A percentile compares a stretch with the other conserved stretches of the same genome.
These are phyloP conservation scores for Trissonchulus latispiculum DNA, from an alignment of 2,888 invertebrate genomes.

Conservation along the genomic window DNA sequence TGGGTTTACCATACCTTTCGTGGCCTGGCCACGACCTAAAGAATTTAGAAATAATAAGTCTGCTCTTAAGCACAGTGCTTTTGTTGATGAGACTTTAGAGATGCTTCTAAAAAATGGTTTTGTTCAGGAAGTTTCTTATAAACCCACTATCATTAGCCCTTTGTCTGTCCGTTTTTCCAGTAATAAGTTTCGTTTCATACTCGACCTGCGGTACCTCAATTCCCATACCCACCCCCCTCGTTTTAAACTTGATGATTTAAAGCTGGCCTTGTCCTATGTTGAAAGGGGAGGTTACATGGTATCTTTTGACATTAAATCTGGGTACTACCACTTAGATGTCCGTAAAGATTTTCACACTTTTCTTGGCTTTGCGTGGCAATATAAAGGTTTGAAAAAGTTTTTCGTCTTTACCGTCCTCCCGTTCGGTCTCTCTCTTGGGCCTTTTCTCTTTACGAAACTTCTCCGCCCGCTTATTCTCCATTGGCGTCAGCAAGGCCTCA, in stretches of 20 bases:
- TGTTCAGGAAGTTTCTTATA: too few relatives aligned
- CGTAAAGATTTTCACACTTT: neutral
- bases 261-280: neutral
- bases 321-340: neutral
- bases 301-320: neutral
- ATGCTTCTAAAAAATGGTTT: neutral
- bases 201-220: slow-evolving; percentile 2
- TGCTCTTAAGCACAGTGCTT: neutral
- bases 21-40: neutral
- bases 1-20: slow-evolving; percentile 1
- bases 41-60: neutral
- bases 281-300: neutral
- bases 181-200: neutral
- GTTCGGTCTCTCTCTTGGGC: neutral
- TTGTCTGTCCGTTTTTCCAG: neutral
- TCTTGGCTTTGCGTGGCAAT: neutral
- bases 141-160: neutral
- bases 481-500: neutral
- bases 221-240: neutral
- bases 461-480: neutral
- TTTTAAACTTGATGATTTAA: neutral
- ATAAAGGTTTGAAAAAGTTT: neutral
- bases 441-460: neutral
- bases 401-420: neutral
- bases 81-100: neutral